phyloP scores from a whole-genome alignment of 2,113 vertebrate species.

The Elgaria multicarinata region DNA sequence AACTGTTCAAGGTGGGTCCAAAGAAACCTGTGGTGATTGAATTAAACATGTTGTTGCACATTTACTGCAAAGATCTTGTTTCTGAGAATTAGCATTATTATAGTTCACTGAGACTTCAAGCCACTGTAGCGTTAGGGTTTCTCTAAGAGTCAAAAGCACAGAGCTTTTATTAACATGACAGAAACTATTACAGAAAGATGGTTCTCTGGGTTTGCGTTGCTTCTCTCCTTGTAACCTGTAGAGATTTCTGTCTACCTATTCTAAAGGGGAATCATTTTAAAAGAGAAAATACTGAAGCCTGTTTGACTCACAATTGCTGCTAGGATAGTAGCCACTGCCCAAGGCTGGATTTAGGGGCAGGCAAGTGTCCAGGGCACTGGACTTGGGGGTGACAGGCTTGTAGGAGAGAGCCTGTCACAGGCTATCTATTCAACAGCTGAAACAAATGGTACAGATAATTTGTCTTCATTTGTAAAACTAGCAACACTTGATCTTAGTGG shows the following conservation, averaged over 20 bases:
- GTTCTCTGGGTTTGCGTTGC: neutral
- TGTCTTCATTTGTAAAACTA: too few species aligned
- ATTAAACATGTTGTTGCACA: neutral
- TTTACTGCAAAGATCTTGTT: neutral
- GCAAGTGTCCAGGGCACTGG: too few species aligned
- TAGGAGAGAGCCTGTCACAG: too few species aligned
- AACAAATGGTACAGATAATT: too few species aligned
- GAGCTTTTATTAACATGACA: too few species aligned
- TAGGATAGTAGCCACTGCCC: neutral
- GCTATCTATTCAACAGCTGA: too few species aligned
- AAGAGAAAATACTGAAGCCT: neutral
- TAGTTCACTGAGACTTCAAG: neutral
- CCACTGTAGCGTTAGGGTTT: neutral
- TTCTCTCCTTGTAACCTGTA: neutral
- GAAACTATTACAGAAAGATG: neutral
- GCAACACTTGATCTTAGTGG: too few species aligned
- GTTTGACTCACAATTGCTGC: neutral
- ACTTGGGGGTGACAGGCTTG: too few species aligned
- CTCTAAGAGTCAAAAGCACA: neutral
- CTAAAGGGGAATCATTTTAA: neutral
- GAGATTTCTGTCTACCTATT: neutral
- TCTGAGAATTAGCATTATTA: neutral
- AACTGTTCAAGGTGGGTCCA: slow-evolving; percentile 88
- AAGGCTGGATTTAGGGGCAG: neutral
- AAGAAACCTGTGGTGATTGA: slow-evolving; percentile 83